Evolutionary conservation across 2,113 vertebrate genomes (phyloP).

Genomic region (Microcebus griseorufus): DNA sequence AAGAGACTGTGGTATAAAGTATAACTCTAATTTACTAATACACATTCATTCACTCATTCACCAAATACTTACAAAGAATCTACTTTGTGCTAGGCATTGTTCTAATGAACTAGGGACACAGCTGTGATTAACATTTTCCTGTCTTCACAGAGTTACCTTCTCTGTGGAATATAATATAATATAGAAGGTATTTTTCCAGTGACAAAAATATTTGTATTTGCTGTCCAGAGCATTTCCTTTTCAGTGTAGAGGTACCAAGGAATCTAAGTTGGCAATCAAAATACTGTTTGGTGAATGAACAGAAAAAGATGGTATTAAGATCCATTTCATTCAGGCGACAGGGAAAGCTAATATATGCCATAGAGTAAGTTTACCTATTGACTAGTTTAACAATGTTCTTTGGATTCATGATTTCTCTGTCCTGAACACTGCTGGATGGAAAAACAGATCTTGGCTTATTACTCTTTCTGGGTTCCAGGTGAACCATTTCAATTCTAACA

Average conservation of each 20-base stretch:
- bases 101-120: background rate
- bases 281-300: background rate
- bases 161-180: background rate
- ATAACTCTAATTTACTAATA: constrained; percentile 38
- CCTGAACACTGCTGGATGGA: background rate
- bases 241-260: background rate
- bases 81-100: background rate
- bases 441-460: constrained; percentile 11
- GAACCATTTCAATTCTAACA: constrained; percentile 27
- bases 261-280: constrained; percentile 24
- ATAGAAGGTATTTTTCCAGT: constrained; percentile 23
- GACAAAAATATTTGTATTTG: constrained; percentile 28
- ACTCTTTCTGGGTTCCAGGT: background rate
- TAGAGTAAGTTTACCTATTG: background rate
- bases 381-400: background rate
- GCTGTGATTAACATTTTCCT: constrained; percentile 5
- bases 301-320: constrained; percentile 22
- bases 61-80: background rate
- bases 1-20: background rate
- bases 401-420: background rate
- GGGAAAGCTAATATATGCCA: background rate
- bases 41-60: background rate
- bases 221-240: background rate
- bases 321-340: background rate
- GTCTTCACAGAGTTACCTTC: background rate